Conservation (phyloP, 2,888 invertebrate genomes). For the Hemaris fuciformis region DNA sequence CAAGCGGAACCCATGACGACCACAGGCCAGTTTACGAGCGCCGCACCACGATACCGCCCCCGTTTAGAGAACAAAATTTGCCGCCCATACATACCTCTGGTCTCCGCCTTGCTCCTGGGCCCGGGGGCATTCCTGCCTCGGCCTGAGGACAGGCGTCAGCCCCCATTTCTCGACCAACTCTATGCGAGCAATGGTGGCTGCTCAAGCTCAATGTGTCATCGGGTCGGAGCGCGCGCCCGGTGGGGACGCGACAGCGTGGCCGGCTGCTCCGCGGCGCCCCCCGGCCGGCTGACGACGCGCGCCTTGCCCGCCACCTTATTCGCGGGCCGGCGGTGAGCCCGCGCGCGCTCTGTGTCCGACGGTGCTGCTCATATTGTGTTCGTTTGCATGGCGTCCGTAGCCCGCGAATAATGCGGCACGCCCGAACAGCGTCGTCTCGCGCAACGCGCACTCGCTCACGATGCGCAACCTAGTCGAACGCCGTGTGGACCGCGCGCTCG, state of each 20-base stretch:
- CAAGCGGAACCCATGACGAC: constrained; percentile 52
- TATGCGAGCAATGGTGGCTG: constrained; percentile 98
- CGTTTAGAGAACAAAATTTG: constrained; percentile 22
- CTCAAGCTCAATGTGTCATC: constrained; percentile 80
- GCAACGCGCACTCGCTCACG: constrained; percentile 40
- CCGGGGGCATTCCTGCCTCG: constrained; percentile 96
- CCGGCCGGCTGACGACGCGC: constrained; percentile 62
- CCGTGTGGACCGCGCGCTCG: not conserved
- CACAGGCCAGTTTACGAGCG: constrained; percentile 49
- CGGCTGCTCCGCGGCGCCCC: constrained; percentile 73
- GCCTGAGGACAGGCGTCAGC: constrained; percentile 98
- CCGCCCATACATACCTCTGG: constrained; percentile 82
- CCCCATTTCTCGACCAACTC: constrained; percentile 99
- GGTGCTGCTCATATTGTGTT: constrained; percentile 48
- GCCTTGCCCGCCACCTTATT: constrained; percentile 63
- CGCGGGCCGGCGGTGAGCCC: constrained; percentile 47
- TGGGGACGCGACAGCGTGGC: constrained; percentile 64
- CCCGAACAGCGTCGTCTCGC: constrained; percentile 34
- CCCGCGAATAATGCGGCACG: constrained; percentile 57
- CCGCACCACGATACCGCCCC: constrained; percentile 35
- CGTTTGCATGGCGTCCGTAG: constrained; percentile 49
- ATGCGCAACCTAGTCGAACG: constrained; percentile 34
- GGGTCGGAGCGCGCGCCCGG: constrained; percentile 66
- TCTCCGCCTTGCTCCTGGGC: constrained; percentile 86
- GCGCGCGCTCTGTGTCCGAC: constrained; percentile 39